Percentiles rank a stretch among this genome's conserved stretches.
Conservation (phyloP, 2,888 invertebrate genomes). For the Caenorhabditis macrosperma region DNA sequence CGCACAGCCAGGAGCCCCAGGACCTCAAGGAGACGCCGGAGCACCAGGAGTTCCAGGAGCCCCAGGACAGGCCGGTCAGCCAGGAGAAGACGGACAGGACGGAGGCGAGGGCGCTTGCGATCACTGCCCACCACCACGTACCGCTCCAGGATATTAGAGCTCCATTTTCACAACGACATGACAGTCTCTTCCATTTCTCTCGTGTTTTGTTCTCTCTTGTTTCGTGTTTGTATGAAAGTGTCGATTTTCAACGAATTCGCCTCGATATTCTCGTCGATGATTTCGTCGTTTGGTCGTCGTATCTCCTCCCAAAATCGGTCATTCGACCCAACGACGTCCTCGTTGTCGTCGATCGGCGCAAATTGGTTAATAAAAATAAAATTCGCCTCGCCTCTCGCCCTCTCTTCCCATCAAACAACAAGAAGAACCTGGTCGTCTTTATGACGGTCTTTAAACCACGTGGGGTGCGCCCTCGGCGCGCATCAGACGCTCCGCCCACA, state of each 20-base stretch:
- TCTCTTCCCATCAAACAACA: too few relatives aligned
- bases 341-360: not conserved
- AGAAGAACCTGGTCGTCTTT: not conserved
- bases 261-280: too few relatives aligned
- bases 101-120: conserved; percentile 52
- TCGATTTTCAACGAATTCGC: too few relatives aligned
- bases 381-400: not conserved
- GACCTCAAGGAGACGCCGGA: conserved; percentile 30
- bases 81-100: conserved; percentile 59
- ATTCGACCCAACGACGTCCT: not conserved
- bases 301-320: too few relatives aligned
- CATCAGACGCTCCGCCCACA: conserved; percentile 16
- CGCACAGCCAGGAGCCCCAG: conserved; percentile 42
- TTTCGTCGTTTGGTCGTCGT: too few relatives aligned
- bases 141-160: conserved; percentile 62
- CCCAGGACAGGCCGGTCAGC: conserved; percentile 54
- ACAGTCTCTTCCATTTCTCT: too few relatives aligned
- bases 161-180: not conserved
- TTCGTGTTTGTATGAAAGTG: too few relatives aligned
- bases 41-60: conserved; percentile 36
- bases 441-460: not conserved
- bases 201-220: too few relatives aligned
- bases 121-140: conserved; percentile 67
- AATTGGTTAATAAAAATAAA: not conserved
- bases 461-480: conserved; percentile 1